Percentiles rank a stretch among this genome's conserved stretches.
phyloP scores from a whole-genome alignment of 2,113 vertebrate genomes.

The Craseonycteris thonglongyai region DNA sequence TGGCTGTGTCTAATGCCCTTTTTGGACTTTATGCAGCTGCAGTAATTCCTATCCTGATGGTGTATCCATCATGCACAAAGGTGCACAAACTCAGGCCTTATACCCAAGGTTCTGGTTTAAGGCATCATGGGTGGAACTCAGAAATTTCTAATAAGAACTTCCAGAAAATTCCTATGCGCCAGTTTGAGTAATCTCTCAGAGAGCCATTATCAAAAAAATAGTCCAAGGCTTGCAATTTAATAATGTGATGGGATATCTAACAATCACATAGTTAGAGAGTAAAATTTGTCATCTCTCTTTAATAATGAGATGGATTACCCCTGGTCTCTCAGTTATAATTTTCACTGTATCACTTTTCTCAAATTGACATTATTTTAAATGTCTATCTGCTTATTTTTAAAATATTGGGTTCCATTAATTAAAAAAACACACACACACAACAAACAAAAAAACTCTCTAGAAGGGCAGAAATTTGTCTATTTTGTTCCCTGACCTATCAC shows the following conservation, averaged over 20 bases:
- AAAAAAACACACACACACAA: too few relatives aligned
- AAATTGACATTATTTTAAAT: background rate
- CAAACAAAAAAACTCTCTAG: too few relatives aligned
- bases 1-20: background rate
- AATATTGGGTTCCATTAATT: background rate
- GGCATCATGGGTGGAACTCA: background rate
- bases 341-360: background rate
- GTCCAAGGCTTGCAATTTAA: too few relatives aligned
- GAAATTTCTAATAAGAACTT: background rate
- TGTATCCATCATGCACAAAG: too few relatives aligned
- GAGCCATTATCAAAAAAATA: background rate
- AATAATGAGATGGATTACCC: background rate
- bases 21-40: background rate
- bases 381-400: too few relatives aligned
- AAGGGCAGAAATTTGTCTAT: background rate
- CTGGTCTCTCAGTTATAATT: background rate
- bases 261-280: background rate
- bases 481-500: background rate
- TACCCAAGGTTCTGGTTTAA: background rate
- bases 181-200: background rate
- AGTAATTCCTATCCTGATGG: background rate
- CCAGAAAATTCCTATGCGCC: background rate
- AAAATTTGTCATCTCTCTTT: background rate
- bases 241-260: background rate
- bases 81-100: too few relatives aligned